Base-by-base conservation (phyloP, 2,113 vertebrate genomes). In the Atractosteus spatula region DNA sequence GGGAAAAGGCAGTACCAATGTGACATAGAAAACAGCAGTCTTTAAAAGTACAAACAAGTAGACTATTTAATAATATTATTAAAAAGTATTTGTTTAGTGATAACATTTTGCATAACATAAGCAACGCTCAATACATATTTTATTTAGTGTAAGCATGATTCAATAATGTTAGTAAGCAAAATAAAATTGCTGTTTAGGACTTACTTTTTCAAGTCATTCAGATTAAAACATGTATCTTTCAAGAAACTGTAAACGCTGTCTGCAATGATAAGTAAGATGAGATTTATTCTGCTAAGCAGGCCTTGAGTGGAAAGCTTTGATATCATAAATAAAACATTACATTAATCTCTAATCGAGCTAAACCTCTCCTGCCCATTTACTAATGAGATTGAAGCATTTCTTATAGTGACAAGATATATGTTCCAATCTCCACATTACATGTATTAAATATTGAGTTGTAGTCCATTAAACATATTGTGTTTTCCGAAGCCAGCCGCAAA, bases 391-490 rank as follows among this genome's bases (percentile, higher is more conserved):
- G 84, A 90, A 86, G 70, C 79, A 86, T 89, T 93, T 90, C 71
- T 88, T 91, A 76, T 84, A 74, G 77, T 83, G 81, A 90, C 87
- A 89, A 92, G 90, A 92, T 91, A 82, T 86, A 86, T 83, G 84
- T 86, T 84, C 82, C 83, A 83, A 68, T 89, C 73, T 90, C 86
- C 79, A 76, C 86, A 89, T 93, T 89, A 87, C 88, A 86, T 85
- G 81, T 87, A 88, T 93, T 94, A 87, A 84, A 83, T 91, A 92
- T 89, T 88, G 83, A 88, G 55, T 74, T 81, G 78, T 81, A 85
- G 77, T 84, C 85, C 89, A 92, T 93, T 90, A 91, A 82, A 89
- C 89, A 81, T 83, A 90, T 93, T 91, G 84, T 84, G 78, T 74
- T 73, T 73, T 55, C 78, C 84, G 83, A 87, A 78, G 85, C 78